phyloP scores from a whole-genome alignment of 1,140 invertebrate genomes.

The Nylanderia fulva region DNA sequence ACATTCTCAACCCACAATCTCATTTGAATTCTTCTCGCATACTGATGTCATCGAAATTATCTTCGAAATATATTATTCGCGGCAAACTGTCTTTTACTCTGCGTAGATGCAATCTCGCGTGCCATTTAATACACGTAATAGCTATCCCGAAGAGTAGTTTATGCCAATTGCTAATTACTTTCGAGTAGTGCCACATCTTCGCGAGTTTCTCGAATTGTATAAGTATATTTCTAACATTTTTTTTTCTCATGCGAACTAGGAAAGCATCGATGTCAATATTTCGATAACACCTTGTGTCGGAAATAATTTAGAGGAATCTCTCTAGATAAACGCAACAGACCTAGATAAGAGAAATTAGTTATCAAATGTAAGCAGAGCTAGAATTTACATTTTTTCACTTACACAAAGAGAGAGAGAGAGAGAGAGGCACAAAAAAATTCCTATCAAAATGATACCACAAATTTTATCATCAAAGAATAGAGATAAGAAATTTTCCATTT shows the following conservation, averaged over 20 bases:
- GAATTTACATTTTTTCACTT: background rate
- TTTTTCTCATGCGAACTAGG: background rate
- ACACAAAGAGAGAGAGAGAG: background rate
- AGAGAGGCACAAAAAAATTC: too few relatives aligned
- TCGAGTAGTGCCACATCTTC: background rate
- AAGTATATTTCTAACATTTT: background rate
- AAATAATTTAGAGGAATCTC: background rate
- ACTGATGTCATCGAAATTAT: slow-evolving; percentile 18
- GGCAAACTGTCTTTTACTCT: background rate
- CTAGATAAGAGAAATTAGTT: slow-evolving; percentile 8
- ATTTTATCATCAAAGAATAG: too few relatives aligned
- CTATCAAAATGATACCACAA: too few relatives aligned
- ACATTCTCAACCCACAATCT: slow-evolving; percentile 19
- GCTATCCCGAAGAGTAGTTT: background rate
- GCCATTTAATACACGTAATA: slow-evolving; percentile 2
- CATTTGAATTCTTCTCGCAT: slow-evolving; percentile 24
- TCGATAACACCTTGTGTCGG: background rate
- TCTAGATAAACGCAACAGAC: background rate
- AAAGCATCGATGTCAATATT: background rate
- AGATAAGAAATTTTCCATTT: too few relatives aligned
- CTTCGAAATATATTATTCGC: background rate
- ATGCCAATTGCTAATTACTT: background rate
- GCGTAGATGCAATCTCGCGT: background rate
- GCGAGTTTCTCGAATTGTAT: background rate
- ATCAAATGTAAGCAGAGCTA: background rate